Evolutionary conservation across 2,113 vertebrate species (phyloP), one percentile per base, ranked within the genome.

Genomic region (Callipepla squamata): DNA sequence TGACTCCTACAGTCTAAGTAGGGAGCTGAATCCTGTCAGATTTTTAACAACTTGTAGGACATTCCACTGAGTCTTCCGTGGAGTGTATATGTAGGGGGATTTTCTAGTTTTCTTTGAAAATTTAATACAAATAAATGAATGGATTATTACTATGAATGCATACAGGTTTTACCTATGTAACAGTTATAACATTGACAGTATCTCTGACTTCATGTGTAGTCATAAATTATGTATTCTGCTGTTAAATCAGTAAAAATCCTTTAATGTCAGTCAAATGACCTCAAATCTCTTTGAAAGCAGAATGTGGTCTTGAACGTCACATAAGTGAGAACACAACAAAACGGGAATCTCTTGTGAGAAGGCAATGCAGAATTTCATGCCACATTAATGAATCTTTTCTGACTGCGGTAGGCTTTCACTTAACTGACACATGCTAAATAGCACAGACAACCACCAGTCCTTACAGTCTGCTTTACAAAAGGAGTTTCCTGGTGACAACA

Each of bases 401-500:
- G 47, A 48, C 28, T 91, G 34, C 28, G 40, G 62, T 30, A 89
- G 87, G 70, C 57, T 91, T 90, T 85, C 42, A 30, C 7, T 76
- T 85, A 75, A 89, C 26, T 92, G 83, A 90, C 40, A 91, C 3
- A 66, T 0, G 6, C 66, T 95, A 73, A 84, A 81, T 5, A 94
- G 44, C 76, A 85, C 20, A 76, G 80, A 34, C 20, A 77, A 66
- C n/a, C 30, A 92, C 26, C 25, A 88, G 55, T 25, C 57, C 74
- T 94, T 91, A 63, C 18, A 19, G 36, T 13, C 25, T 25, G 48
- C 48, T n/a, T 82, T 81, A 32, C 44, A 36, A 90, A 95, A 86
- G 28, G 78, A 93, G 76, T 21, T 95, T 95, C 79, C 93, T 69
- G 42, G 34, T 94, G 85, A 94, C 55, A 89, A 85, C 23, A 82